A percentile compares a stretch with the other conserved stretches of the same genome.
Evolutionary conservation across 2,888 invertebrate species (phyloP).

Genomic region (Diplazon laetatorius): DNA sequence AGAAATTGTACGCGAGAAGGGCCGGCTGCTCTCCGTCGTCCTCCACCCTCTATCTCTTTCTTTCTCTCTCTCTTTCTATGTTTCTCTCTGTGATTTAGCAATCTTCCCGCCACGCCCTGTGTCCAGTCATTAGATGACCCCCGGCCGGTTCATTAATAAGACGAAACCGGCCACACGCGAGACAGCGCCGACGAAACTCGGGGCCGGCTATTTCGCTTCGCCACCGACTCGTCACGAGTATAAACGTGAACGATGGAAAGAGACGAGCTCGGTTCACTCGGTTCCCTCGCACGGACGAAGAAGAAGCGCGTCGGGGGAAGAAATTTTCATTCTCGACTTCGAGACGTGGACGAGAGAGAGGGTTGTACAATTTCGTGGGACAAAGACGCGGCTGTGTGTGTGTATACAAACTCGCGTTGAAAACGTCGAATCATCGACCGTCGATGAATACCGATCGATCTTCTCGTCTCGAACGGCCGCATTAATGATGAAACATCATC

Average conservation of each 20-base stretch:
- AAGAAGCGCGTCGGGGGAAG: constrained; percentile 25
- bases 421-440: constrained; percentile 79
- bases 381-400: constrained; percentile 34
- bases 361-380: constrained; percentile 47
- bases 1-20: constrained; percentile 1
- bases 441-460: constrained; percentile 81
- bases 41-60: no score
- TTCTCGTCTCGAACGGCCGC: constrained; percentile 46
- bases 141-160: constrained; percentile 79
- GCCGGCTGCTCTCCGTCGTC: no score
- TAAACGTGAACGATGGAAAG: constrained; percentile 38
- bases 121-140: constrained; percentile 80
- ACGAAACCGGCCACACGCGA: constrained; percentile 79
- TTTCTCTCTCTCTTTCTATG: no score
- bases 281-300: no score
- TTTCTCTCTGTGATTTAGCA: constrained; percentile 77
- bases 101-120: constrained; percentile 81
- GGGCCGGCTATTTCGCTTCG: constrained; percentile 23
- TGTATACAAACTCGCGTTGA: constrained; percentile 59
- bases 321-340: constrained; percentile 23
- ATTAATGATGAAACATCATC: constrained; percentile 75
- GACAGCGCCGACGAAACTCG: constrained; percentile 44
- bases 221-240: constrained; percentile 40
- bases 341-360: constrained; percentile 21
- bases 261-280: no score